phyloP scores from a whole-genome alignment of 2,888 invertebrate species.

The Dryobota labecula region DNA sequence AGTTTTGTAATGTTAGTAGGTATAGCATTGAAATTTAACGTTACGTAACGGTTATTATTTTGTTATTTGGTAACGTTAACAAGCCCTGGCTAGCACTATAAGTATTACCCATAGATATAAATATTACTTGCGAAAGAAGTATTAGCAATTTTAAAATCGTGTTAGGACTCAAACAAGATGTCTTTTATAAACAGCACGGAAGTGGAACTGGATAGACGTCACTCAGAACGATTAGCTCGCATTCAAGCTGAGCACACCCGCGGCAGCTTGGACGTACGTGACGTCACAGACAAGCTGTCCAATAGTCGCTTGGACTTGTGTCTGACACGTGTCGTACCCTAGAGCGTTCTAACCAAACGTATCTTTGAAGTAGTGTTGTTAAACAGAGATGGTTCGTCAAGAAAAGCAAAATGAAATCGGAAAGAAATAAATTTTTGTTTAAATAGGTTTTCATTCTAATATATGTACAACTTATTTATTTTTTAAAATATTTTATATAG shows the following conservation, averaged over 20 bases:
- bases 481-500: too few relatives aligned
- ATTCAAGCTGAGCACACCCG: slow-evolving; percentile 6
- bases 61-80: too few relatives aligned
- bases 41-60: too few relatives aligned
- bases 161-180: not conserved
- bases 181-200: not conserved
- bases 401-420: not conserved
- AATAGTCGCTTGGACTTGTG: not conserved
- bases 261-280: slow-evolving; percentile 1
- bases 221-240: slow-evolving; percentile 2
- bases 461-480: too few relatives aligned
- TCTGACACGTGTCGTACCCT: slow-evolving; percentile 2
- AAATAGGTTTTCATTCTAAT: too few relatives aligned
- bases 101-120: not conserved
- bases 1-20: too few relatives aligned
- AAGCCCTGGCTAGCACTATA: too few relatives aligned
- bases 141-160: not conserved
- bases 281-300: slow-evolving; percentile 14
- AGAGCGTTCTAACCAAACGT: not conserved
- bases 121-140: not conserved
- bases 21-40: too few relatives aligned
- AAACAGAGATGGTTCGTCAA: not conserved
- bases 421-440: too few relatives aligned
- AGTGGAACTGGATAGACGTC: not conserved
- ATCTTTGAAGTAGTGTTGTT: not conserved